phyloP scores from a whole-genome alignment of 1,140 invertebrate species.

The Samia ricini region DNA sequence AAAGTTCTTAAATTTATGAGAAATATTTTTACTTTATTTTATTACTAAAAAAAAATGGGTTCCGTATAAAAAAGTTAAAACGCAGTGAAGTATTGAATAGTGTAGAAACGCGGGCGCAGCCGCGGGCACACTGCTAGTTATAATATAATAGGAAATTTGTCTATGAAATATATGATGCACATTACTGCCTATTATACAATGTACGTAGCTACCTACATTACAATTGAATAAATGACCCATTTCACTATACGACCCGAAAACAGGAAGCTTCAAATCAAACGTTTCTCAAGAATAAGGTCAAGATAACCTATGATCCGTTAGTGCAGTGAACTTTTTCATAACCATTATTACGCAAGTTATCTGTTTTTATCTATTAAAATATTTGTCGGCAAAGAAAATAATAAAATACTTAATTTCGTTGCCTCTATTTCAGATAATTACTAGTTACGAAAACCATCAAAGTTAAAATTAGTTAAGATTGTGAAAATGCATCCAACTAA shows the following conservation, averaged over 20 bases:
- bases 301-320: constrained; percentile 2
- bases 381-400: background rate
- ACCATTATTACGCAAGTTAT: background rate
- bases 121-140: too few species aligned
- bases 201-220: background rate
- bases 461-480: too few species aligned
- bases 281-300: background rate
- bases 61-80: too few species aligned
- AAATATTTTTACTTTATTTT: too few species aligned
- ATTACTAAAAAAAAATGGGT: too few species aligned
- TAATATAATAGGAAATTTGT: too few species aligned
- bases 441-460: background rate
- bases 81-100: too few species aligned
- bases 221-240: background rate
- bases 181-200: background rate
- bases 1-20: too few species aligned
- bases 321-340: background rate
- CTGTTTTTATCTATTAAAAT: background rate
- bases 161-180: background rate
- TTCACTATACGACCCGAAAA: background rate
- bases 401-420: background rate
- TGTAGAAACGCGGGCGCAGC: too few species aligned
- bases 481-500: too few species aligned
- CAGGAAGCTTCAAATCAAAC: background rate
- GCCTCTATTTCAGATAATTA: background rate